Conservation (phyloP, 2,888 invertebrate species). For the Andrena praecox region DNA sequence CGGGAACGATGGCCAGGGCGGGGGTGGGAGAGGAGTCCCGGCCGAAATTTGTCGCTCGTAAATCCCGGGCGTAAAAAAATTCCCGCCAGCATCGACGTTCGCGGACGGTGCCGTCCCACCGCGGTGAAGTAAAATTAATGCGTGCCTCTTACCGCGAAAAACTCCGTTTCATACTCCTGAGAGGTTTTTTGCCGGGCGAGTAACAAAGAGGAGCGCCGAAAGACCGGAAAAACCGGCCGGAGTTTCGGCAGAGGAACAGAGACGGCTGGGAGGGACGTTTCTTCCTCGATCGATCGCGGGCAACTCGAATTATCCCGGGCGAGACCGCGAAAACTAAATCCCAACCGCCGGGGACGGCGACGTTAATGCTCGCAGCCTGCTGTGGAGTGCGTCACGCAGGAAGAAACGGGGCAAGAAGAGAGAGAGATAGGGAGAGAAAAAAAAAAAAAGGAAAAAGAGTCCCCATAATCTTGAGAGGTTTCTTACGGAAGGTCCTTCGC, state of each 20-base stretch:
- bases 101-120: conserved; percentile 1
- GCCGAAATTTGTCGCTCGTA: conserved; percentile 28
- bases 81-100: conserved; percentile 29
- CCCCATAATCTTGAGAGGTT: conserved; percentile 69
- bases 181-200: conserved; percentile 49
- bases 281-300: conserved; percentile 45
- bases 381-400: background rate
- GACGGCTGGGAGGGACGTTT: background rate
- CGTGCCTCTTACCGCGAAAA: conserved; percentile 38
- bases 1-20: background rate
- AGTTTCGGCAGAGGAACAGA: background rate
- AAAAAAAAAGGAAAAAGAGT: conserved; percentile 22
- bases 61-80: conserved; percentile 23
- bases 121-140: conserved; percentile 46
- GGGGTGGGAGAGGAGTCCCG: background rate
- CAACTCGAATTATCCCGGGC: conserved; percentile 54
- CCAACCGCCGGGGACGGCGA: conserved; percentile 29
- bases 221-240: conserved; percentile 28
- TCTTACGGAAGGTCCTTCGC: conserved; percentile 45
- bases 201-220: conserved; percentile 36
- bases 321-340: conserved; percentile 52
- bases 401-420: background rate
- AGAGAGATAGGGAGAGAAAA: background rate
- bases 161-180: conserved; percentile 56
- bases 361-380: conserved; percentile 62